Conservation (phyloP, 92 coral and sea anemone genomes). For the Metridium senile region DNA sequence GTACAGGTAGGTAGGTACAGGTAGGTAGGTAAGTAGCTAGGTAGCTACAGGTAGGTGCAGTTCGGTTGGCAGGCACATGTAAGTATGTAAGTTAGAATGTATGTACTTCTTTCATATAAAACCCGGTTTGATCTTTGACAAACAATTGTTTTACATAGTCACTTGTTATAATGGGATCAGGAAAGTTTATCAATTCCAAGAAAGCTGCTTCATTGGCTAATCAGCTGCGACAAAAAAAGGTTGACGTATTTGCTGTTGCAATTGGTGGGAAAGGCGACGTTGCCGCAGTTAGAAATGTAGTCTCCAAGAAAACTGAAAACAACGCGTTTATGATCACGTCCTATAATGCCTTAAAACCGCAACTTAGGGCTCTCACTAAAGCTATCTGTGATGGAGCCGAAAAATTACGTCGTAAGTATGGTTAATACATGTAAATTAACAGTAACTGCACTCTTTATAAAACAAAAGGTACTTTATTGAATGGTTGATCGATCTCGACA, state of each 20-base stretch:
- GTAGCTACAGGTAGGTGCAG: too few relatives aligned
- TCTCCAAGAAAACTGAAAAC: conserved; percentile 73
- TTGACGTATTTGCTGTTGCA: conserved; percentile 69
- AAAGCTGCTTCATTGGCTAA: conserved; percentile 49
- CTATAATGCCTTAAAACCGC: conserved; percentile 63
- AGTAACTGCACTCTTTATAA: too few relatives aligned
- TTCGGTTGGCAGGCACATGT: too few relatives aligned
- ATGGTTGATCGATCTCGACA: too few relatives aligned
- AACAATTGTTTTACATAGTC: conserved; percentile 58
- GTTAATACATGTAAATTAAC: not conserved
- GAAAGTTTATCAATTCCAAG: conserved; percentile 45
- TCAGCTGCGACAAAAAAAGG: conserved; percentile 46
- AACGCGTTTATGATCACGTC: conserved; percentile 84
- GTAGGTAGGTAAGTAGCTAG: too few relatives aligned
- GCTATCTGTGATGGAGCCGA: conserved; percentile 77
- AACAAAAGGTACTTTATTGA: too few relatives aligned
- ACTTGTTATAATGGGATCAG: conserved; percentile 69
- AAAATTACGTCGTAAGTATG: conserved; percentile 26
- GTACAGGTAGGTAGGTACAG: too few relatives aligned
- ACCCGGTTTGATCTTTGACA: too few relatives aligned
- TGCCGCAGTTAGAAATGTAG: conserved; percentile 57
- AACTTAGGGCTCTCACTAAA: conserved; percentile 65
- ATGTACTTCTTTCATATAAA: too few relatives aligned
- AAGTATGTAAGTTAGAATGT: too few relatives aligned
- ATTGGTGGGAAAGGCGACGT: conserved; percentile 71